Evolutionary conservation across 35 echinoderm and acorn worm genomes (phyloP).

Genomic region (Apostichopus parvimensis): DNA sequence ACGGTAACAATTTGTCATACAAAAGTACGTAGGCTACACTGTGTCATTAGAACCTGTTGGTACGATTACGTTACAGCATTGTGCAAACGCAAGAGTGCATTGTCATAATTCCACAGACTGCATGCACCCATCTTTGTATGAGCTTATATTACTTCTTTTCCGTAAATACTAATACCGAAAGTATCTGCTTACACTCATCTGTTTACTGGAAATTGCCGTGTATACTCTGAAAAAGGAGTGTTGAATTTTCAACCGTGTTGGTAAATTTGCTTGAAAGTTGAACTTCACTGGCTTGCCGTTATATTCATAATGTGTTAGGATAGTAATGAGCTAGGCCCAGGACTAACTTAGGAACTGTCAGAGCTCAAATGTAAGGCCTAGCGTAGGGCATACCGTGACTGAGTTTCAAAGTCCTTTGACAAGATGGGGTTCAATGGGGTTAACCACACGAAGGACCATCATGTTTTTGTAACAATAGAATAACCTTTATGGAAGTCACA

Average conservation of each 20-base stretch:
- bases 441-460: too few species aligned
- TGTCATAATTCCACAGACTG: background rate
- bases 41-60: too few species aligned
- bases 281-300: background rate
- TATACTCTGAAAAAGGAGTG: conserved; percentile 24
- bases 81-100: background rate
- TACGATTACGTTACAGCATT: background rate
- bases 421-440: too few species aligned
- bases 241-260: conserved; percentile 47
- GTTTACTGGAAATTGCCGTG: background rate
- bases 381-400: too few species aligned
- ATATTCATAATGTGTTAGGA: background rate
- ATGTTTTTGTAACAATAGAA: too few species aligned
- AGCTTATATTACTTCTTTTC: background rate
- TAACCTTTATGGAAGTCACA: too few species aligned
- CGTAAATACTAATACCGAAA: background rate
- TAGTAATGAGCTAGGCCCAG: background rate
- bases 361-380: too few species aligned
- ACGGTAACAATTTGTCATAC: too few species aligned
- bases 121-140: background rate
- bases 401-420: too few species aligned
- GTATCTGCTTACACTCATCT: background rate
- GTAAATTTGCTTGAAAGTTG: background rate
- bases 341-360: background rate
- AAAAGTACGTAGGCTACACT: too few species aligned